These are phyloP conservation scores for Anoplopoma fimbria DNA, from an alignment of 2,113 vertebrate species.

Conservation along the genomic window DNA sequence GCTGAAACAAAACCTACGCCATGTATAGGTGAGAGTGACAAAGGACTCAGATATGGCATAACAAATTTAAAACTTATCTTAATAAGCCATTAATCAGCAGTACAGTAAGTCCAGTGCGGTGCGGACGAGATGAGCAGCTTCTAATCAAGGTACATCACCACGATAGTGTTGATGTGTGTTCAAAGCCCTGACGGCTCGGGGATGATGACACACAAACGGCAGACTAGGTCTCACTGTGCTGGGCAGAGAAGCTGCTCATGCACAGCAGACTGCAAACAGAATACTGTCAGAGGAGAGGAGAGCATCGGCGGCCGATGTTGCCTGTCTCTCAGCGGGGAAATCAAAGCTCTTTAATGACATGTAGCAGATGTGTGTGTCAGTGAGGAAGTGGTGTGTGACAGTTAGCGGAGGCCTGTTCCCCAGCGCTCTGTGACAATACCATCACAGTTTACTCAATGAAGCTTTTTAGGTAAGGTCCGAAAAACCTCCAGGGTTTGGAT, in stretches of 20 bases:
- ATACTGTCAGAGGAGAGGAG: background rate
- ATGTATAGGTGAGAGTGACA: background rate
- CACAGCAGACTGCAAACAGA: background rate
- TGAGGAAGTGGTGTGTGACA: background rate
- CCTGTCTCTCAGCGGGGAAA: background rate
- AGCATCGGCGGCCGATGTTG: background rate
- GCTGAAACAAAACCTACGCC: too few species aligned
- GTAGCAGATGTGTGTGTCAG: background rate
- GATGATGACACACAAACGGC: too few species aligned
- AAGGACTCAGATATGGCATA: background rate
- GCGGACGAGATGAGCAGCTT: background rate
- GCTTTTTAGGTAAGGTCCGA: background rate
- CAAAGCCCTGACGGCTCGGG: too few species aligned
- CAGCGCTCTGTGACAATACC: background rate
- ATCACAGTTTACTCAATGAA: background rate
- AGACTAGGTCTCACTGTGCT: too few species aligned
- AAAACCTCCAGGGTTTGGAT: background rate
- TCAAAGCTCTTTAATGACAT: background rate
- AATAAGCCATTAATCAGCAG: background rate
- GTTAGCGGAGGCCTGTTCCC: background rate
- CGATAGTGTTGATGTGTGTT: background rate
- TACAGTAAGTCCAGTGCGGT: background rate
- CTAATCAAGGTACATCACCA: background rate
- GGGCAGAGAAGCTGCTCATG: background rate
- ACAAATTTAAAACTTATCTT: background rate